Evolutionary conservation across 2,888 invertebrate species (phyloP), one percentile per base, ranked within the genome.

Genomic region (Mythimna vitellina): DNA sequence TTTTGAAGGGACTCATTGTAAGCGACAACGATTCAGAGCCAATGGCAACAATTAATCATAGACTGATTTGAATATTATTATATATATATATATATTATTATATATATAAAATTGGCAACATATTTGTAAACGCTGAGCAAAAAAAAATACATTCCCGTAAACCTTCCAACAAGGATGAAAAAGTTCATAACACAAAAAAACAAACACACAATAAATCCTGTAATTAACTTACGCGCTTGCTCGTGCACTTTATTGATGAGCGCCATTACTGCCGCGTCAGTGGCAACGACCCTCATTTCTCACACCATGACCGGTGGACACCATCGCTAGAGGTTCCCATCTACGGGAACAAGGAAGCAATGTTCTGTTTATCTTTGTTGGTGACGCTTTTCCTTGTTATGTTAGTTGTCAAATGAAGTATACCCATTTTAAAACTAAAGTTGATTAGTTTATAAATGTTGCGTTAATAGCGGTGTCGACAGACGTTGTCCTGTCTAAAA

Each of bases 151-250:
- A n/a, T 7, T 51, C 20, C 2, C n/a, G 20, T 1, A 70, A 60
- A 32, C 35, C 22, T 12, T 17, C n/a, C 20, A 32, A 63, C 32
- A 61, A 81, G 22, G 25, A 53, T 25, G 12, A 61, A 53, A 25
- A 61, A 10, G 22, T 70, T 29, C 20, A 54, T 42, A 77, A 64
- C 60, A 82, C 12, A 32, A 56, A 17, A 57, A 58, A 72, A 65
- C 51, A 73, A 69, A 79, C 63, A 61, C 54, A 51, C 20, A 53
- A 64, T 79, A 80, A 67, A 66, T 68, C 58, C 32, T 57, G 3
- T 29, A 84, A 82, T 84, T 81, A 82, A 82, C 69, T 70, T 65
- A 58, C 57, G 49, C 60, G 70, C 56, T 71, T 78, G 58, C 70
- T 65, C 61, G 64, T 78, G 69, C 64, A 56, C 60, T 78, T 69